A percentile compares a stretch with the other conserved stretches of the same genome.
These are phyloP conservation scores for Corythaixoides concolor DNA, from an alignment of 2,113 vertebrate genomes.

Conservation along the genomic window DNA sequence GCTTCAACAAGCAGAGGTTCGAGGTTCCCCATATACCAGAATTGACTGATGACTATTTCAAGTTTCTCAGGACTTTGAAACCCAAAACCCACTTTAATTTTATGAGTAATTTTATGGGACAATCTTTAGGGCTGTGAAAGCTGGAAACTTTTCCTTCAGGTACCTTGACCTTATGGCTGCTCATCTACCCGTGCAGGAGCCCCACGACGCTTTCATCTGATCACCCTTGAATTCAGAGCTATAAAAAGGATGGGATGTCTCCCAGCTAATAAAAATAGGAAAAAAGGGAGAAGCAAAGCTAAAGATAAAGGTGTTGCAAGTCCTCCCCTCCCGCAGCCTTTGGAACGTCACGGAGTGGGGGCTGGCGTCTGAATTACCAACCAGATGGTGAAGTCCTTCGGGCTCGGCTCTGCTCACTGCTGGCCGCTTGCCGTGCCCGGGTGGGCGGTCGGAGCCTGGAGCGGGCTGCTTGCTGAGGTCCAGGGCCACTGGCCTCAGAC, in stretches of 20 bases:
- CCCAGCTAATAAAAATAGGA: constrained; percentile 22
- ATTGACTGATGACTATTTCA: not conserved
- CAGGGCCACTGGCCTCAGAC: rapidly evolving
- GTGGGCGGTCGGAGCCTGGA: not conserved
- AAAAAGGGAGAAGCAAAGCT: not conserved
- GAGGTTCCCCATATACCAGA: not conserved
- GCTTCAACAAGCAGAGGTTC: not conserved
- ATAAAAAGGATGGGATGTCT: constrained; percentile 21
- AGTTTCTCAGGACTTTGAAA: constrained; percentile 33
- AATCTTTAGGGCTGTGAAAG: not conserved
- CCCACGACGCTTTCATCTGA: not conserved
- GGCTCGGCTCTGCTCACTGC: not conserved
- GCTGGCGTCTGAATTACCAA: not conserved
- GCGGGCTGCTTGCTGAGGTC: rapidly evolving
- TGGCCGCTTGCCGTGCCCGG: rapidly evolving
- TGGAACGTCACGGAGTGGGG: not conserved
- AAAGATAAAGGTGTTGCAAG: not conserved
- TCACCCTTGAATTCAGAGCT: constrained; percentile 1
- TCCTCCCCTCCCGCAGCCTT: not conserved
- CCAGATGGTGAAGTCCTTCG: not conserved
- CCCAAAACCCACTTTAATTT: constrained; percentile 32
- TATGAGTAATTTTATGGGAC: constrained; percentile 60
- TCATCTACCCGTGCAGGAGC: not conserved
- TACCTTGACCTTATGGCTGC: constrained; percentile 32
- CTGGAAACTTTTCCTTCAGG: constrained; percentile 17